Evolutionary conservation across 2,888 invertebrate genomes (phyloP), one percentile per base, ranked within the genome.

Genomic region (Xiphydria camelus): DNA sequence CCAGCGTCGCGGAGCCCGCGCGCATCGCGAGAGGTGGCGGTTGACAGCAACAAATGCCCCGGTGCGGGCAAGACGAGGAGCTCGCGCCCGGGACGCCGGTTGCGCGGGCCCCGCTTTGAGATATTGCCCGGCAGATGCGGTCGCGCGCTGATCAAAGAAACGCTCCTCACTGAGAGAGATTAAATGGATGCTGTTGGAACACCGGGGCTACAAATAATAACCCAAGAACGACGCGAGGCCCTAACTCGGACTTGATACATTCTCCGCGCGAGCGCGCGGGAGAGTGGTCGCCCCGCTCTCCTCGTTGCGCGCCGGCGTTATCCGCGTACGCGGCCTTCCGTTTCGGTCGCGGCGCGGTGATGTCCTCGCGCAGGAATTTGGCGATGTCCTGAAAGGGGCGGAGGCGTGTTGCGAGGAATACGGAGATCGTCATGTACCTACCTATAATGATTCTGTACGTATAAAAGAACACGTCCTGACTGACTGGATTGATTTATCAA

Each of bases 81-180:
- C 72, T 68, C 64, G 66, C 66, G 69, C 63, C 64, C 67, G 61
- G 68, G 62, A 70, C 59, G 68, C 66, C 65, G 64, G 66, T 69
- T 66, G 64, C n/a, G n/a, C 62, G 63, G 66, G 66, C 59, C 61
- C 57, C 55, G 62, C 63, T 66, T 45, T 70, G 72, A 72, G 70
- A 72, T 70, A 71, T 72, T 71, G 67, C 70, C 60, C 64, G 65
- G 70, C 72, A 71, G 72, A 72, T 72, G 72, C 70, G 72, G 72
- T 72, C 69, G 71, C 71, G 70, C 69, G 68, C 64, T 72, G 72
- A 72, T 72, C 72, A 72, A 72, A 72, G 72, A 72, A 72, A 70
- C 68, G 63, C 69, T 70, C 62, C 66, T 69, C 68, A 67, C 65
- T 66, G 68, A 67, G 70, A 72, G 69, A 72, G 71, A 71, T 72